Conservation (phyloP, 2,113 vertebrate species). For the Delphinapterus leucas region DNA sequence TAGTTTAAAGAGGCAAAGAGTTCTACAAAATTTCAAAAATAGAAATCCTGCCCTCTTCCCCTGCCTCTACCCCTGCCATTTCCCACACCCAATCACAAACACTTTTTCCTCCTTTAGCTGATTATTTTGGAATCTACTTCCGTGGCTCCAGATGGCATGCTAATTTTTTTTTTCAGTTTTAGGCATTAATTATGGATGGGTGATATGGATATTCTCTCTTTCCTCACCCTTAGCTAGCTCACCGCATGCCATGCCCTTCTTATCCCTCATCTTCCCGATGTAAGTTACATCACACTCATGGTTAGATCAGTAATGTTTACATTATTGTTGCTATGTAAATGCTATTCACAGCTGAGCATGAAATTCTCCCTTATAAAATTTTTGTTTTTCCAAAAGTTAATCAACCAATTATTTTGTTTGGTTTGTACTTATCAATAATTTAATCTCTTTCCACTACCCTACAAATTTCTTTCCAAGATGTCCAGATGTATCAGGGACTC, state of each 20-base stretch:
- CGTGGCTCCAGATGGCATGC: background rate
- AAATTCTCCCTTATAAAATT: background rate
- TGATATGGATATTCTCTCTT: background rate
- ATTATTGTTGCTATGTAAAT: background rate
- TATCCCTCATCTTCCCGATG: background rate
- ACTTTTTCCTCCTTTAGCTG: background rate
- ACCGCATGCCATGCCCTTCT: background rate
- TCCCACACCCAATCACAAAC: background rate
- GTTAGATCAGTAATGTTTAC: background rate
- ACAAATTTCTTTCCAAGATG: background rate
- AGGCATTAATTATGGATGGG: background rate
- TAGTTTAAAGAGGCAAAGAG: background rate
- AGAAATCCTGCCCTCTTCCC: background rate
- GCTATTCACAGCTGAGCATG: background rate
- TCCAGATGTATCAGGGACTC: background rate
- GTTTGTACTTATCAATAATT: background rate
- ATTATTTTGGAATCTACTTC: background rate
- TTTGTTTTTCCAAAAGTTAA: background rate
- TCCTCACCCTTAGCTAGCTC: background rate
- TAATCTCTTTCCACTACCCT: background rate
- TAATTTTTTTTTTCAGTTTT: background rate
- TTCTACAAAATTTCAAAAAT: background rate
- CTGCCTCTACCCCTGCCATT: background rate
- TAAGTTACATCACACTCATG: too few relatives aligned
- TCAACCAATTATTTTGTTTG: background rate